phyloP scores from a whole-genome alignment of 1,140 invertebrate genomes.

The Achatina immaculata region DNA sequence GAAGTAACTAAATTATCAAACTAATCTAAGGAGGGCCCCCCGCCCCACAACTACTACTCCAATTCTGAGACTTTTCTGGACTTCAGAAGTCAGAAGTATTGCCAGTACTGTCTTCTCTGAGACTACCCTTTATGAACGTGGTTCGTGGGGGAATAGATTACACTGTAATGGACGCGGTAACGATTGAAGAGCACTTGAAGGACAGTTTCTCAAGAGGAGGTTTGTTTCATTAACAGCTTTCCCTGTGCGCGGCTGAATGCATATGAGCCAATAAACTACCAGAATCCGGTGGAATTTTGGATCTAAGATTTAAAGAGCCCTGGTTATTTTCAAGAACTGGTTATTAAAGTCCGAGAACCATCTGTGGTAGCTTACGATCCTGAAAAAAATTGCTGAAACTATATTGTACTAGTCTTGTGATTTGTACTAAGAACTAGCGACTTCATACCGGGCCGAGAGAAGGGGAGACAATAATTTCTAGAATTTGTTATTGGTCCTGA shows the following conservation, averaged over 20 bases:
- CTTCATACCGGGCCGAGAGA: too few species aligned
- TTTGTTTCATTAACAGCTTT: neutral
- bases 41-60: too few species aligned
- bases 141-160: neutral
- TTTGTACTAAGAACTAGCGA: too few species aligned
- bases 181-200: neutral
- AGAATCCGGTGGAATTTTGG: neutral
- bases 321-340: too few species aligned
- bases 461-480: neutral
- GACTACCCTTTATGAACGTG: neutral
- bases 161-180: neutral
- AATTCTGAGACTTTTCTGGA: neutral
- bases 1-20: neutral
- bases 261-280: neutral
- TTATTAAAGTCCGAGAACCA: too few species aligned
- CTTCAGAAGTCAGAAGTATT: neutral
- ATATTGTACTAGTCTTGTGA: too few species aligned
- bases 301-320: too few species aligned
- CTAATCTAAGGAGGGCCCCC: too few species aligned
- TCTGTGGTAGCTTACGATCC: too few species aligned
- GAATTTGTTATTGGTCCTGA: too few species aligned
- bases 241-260: neutral
- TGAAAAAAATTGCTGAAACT: too few species aligned
- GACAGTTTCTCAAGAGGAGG: neutral
- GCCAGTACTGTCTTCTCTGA: neutral